A percentile compares a stretch with the other conserved stretches of the same genome.
phyloP scores from a whole-genome alignment of 2,113 vertebrate species.

The Pelobates fuscus region DNA sequence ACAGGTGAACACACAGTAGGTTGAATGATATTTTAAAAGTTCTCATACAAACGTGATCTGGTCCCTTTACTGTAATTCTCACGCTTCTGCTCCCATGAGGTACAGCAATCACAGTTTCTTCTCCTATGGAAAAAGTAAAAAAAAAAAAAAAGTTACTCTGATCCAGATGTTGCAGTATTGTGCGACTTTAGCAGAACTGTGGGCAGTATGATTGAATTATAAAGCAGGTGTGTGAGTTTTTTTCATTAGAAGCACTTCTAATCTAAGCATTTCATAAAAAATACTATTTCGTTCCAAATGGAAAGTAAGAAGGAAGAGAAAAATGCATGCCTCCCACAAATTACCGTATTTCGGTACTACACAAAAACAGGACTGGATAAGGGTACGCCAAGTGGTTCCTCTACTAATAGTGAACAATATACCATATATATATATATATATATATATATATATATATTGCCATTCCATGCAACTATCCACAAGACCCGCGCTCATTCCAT shows the following conservation, averaged over 20 bases:
- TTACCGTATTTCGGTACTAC: no score
- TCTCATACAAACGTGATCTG: constrained; percentile 80
- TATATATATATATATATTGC: no score
- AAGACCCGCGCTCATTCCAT: no score
- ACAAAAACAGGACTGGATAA: no score
- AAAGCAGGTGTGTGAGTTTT: constrained; percentile 39
- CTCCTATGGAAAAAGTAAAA: constrained; percentile 70
- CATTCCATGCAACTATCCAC: no score
- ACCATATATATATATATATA: no score
- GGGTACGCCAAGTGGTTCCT: no score
- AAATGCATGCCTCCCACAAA: constrained; percentile 25
- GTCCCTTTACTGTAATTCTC: constrained; percentile 84
- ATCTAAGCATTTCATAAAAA: constrained; percentile 15
- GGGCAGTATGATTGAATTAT: constrained; percentile 23
- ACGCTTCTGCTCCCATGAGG: constrained; percentile 85
- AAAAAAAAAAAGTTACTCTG: constrained; percentile 21
- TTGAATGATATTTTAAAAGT: constrained; percentile 34
- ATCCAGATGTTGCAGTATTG: constrained; percentile 42
- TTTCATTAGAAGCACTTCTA: constrained; percentile 25
- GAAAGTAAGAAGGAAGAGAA: constrained; percentile 9
- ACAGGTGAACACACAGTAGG: neutral
- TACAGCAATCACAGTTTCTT: constrained; percentile 85
- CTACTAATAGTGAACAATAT: no score
- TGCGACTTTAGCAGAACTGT: constrained; percentile 26
- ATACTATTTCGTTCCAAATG: constrained; percentile 27